Evolutionary conservation across 2,797 vertebrate genomes (phyloP).

Genomic region (Bradypodion pumilum): DNA sequence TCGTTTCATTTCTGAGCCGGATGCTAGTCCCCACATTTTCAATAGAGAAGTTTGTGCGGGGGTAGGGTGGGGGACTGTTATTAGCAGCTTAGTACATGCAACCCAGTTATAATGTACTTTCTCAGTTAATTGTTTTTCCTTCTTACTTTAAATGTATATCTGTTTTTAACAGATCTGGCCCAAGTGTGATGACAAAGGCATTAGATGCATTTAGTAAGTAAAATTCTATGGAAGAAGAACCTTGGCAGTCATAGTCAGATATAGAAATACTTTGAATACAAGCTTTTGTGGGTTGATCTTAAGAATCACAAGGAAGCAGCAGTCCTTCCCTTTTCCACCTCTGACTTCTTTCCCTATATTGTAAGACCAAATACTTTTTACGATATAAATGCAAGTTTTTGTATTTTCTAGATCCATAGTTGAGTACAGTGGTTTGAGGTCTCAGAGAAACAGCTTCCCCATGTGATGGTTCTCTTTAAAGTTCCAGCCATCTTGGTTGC

Average conservation of each 20-base stretch:
- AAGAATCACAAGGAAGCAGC: neutral
- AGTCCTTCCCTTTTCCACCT: neutral
- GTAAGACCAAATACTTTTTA: neutral
- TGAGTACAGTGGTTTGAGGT: neutral
- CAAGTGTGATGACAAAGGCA: slow-evolving; percentile 80
- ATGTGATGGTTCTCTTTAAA: neutral
- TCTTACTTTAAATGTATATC: slow-evolving; percentile 27
- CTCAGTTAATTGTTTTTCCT: slow-evolving; percentile 12
- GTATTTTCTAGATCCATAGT: too few relatives aligned
- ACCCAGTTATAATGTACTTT: neutral
- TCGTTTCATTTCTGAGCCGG: neutral
- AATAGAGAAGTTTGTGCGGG: neutral
- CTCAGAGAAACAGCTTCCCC: neutral
- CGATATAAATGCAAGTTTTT: too few relatives aligned
- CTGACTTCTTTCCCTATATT: neutral
- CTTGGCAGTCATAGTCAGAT: neutral
- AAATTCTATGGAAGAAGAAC: neutral
- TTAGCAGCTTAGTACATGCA: neutral
- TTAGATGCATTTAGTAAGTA: slow-evolving; percentile 92
- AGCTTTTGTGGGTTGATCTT: neutral
- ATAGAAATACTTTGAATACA: neutral
- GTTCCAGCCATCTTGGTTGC: neutral
- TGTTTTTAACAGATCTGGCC: slow-evolving; percentile 74
- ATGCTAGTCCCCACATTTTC: neutral
- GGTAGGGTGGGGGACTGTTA: neutral